phyloP scores from a whole-genome alignment of 1,140 invertebrate species.

The Cyrtorhinus lividipennis region DNA sequence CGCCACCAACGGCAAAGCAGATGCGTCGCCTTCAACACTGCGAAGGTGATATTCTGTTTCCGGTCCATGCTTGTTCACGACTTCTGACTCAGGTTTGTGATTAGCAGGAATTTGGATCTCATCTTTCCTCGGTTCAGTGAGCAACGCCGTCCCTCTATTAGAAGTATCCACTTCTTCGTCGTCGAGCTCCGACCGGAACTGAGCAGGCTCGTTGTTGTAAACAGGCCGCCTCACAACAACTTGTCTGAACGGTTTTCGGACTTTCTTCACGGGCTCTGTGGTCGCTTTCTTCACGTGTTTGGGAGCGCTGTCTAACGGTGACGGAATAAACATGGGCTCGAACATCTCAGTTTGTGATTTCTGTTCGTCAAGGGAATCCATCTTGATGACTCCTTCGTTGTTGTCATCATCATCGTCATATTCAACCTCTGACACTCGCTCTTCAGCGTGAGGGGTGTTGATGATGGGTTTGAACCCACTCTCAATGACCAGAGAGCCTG shows the following conservation, averaged over 20 bases:
- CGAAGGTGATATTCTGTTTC: slow-evolving; percentile 55
- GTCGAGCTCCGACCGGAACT: slow-evolving; percentile 26
- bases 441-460: slow-evolving; percentile 35
- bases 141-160: slow-evolving; percentile 48
- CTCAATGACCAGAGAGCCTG: slow-evolving; percentile 62
- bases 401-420: slow-evolving; percentile 32
- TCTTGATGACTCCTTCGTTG: slow-evolving; percentile 19
- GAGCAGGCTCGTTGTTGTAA: slow-evolving; percentile 17
- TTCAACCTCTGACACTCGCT: slow-evolving; percentile 35
- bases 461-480: slow-evolving; percentile 69
- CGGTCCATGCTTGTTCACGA: slow-evolving; percentile 30
- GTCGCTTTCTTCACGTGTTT: slow-evolving; percentile 21
- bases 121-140: slow-evolving; percentile 40
- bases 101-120: slow-evolving; percentile 15
- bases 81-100: slow-evolving; percentile 8
- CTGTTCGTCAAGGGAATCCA: slow-evolving; percentile 26
- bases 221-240: slow-evolving; percentile 15
- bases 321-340: slow-evolving; percentile 59
- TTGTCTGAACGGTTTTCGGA: slow-evolving; percentile 19
- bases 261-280: slow-evolving; percentile 17
- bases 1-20: slow-evolving; percentile 30
- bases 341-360: slow-evolving; percentile 37
- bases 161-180: slow-evolving; percentile 36
- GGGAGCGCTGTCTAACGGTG: slow-evolving; percentile 37
- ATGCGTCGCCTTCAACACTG: slow-evolving; percentile 49